Evolutionary conservation across 2,888 invertebrate species (phyloP).

Genomic region (Apamea anceps): DNA sequence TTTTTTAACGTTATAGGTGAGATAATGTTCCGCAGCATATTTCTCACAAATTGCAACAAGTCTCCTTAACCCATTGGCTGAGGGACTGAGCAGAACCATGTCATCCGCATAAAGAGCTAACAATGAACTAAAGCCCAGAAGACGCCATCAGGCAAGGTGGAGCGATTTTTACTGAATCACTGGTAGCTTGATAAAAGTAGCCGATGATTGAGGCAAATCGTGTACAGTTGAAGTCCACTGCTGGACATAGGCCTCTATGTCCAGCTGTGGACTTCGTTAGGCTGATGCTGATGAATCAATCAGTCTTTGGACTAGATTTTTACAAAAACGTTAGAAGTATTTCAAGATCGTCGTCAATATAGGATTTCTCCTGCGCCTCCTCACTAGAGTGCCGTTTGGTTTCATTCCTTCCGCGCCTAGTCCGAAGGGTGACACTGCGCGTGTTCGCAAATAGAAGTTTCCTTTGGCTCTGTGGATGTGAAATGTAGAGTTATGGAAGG

Average conservation of each 20-base stretch:
- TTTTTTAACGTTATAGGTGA: too few species aligned
- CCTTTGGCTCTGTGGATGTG: slow-evolving; percentile 79
- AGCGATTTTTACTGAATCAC: not conserved
- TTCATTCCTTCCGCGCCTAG: slow-evolving; percentile 75
- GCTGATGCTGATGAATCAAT: not conserved
- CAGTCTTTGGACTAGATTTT: not conserved
- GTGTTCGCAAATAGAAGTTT: slow-evolving; percentile 83
- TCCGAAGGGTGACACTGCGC: slow-evolving; percentile 73
- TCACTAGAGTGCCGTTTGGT: slow-evolving; percentile 67
- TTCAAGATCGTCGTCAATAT: slow-evolving; percentile 70
- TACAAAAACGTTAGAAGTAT: slow-evolving; percentile 51
- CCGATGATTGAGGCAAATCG: not conserved
- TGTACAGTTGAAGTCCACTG: not conserved
- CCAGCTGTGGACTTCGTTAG: not conserved
- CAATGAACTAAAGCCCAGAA: not conserved
- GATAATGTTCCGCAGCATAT: too few species aligned
- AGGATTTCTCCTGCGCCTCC: slow-evolving; percentile 65
- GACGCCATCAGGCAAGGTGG: not conserved
- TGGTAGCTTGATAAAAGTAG: not conserved
- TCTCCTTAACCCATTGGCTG: too few species aligned
- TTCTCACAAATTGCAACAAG: too few species aligned
- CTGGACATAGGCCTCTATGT: not conserved
- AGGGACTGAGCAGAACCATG: too few species aligned
- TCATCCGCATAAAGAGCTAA: too few species aligned
- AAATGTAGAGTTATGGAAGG: not conserved